A percentile compares a stretch with the other conserved stretches of the same genome.
Conservation (phyloP, 2,113 vertebrate species). For the Dolichotis patagonum region DNA sequence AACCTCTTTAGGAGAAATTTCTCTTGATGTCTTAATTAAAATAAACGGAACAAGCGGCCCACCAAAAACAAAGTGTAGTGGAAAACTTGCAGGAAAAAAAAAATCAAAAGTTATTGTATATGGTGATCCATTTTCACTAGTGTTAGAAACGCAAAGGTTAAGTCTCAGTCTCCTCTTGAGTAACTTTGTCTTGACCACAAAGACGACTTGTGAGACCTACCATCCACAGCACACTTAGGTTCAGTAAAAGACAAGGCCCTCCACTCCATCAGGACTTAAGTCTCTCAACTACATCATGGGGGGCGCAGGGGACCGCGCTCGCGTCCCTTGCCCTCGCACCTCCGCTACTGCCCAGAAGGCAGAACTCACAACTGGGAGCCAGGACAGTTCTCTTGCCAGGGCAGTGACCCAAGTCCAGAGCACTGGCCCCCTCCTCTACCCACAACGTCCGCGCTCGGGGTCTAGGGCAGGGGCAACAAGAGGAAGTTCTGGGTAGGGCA, state of each 20-base stretch:
- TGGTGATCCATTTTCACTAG: slow-evolving; percentile 39
- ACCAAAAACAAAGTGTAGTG: neutral
- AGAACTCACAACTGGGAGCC: neutral
- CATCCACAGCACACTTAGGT: slow-evolving; percentile 44
- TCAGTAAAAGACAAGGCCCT: neutral
- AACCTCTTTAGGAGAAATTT: slow-evolving; percentile 30
- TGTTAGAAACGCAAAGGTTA: neutral
- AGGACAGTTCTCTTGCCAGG: neutral
- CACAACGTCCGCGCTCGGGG: neutral
- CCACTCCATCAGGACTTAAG: neutral
- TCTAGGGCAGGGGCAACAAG: neutral
- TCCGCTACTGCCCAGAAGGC: neutral
- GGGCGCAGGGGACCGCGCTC: neutral
- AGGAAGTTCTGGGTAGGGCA: neutral
- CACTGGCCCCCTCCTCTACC: neutral
- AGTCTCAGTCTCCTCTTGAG: neutral
- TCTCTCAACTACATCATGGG: neutral
- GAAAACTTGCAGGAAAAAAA: slow-evolving; percentile 7
- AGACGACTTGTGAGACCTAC: slow-evolving; percentile 76
- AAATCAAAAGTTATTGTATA: neutral
- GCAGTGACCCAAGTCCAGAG: neutral
- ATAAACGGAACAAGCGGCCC: slow-evolving; percentile 1
- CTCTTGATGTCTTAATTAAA: slow-evolving; percentile 43
- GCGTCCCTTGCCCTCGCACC: neutral
- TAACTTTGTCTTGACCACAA: slow-evolving; percentile 61